These are phyloP conservation scores for Graphium colonna DNA, from an alignment of 2,888 invertebrate species.

Conservation along the genomic window DNA sequence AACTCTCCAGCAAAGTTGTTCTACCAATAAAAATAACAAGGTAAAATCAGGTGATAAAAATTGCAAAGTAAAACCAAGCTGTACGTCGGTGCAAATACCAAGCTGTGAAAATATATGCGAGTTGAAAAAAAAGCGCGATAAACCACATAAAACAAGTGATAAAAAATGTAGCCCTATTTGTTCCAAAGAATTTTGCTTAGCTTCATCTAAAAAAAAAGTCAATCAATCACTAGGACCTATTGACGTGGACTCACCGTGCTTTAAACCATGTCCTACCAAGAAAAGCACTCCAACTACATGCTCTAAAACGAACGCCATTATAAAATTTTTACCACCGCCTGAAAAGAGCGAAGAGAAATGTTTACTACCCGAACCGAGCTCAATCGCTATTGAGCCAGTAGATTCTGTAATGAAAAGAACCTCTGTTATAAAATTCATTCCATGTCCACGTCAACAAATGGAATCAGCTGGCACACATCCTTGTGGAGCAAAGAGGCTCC, in stretches of 20 bases:
- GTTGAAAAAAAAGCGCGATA: too few species aligned
- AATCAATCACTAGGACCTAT: too few species aligned
- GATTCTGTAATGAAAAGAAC: background rate
- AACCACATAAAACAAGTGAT: background rate
- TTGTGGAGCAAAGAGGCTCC: background rate
- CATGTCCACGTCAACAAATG: background rate
- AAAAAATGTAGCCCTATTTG: background rate
- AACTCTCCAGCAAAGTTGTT: slow-evolving; percentile 5
- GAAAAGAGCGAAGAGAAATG: too few species aligned
- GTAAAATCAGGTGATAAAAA: background rate
- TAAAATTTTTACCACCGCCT: background rate
- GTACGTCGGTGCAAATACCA: too few species aligned
- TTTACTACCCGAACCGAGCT: too few species aligned
- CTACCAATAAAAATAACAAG: background rate
- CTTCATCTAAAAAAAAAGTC: background rate
- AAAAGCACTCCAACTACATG: too few species aligned
- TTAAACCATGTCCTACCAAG: too few species aligned
- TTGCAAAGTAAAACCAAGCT: background rate
- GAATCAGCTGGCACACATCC: background rate
- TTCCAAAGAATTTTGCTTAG: background rate
- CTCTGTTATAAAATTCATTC: slow-evolving; percentile 20
- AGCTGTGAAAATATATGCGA: too few species aligned
- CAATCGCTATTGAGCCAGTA: too few species aligned
- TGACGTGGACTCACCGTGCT: too few species aligned
- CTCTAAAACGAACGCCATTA: background rate